Conservation (phyloP, 2,797 vertebrate species). For the Brotula barbata region DNA sequence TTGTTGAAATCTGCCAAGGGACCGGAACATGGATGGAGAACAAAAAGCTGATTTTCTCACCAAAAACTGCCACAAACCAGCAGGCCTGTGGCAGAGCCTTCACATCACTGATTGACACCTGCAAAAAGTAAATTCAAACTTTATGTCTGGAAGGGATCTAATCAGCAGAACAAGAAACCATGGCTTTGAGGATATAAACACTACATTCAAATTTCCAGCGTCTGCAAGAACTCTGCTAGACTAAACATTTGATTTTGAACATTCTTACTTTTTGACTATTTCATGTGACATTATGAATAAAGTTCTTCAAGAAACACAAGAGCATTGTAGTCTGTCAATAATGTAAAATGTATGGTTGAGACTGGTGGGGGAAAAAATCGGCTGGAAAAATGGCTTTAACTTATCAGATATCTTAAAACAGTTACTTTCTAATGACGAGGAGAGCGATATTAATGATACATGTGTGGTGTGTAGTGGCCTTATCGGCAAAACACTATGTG, state of each 20-base stretch:
- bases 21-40: constrained; percentile 71
- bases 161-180: constrained; percentile 36
- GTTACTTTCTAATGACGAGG: too few relatives aligned
- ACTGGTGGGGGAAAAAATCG: too few relatives aligned
- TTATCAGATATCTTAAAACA: too few relatives aligned
- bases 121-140: constrained; percentile 55
- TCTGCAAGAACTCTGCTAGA: constrained; percentile 2
- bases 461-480: too few relatives aligned
- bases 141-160: constrained; percentile 43
- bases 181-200: constrained; percentile 26
- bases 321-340: too few relatives aligned
- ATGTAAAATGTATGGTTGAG: too few relatives aligned
- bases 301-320: too few relatives aligned
- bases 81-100: constrained; percentile 30
- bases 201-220: constrained; percentile 14
- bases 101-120: constrained; percentile 64
- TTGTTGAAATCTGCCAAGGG: constrained; percentile 79
- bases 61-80: constrained; percentile 46
- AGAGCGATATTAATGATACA: too few relatives aligned
- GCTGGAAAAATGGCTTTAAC: too few relatives aligned
- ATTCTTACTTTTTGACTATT: constrained; percentile 1
- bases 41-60: constrained; percentile 66
- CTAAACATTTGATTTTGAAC: constrained; percentile 15
- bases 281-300: background rate
- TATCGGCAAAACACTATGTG: too few relatives aligned